Conservation (phyloP, 1,140 invertebrate genomes). For the Temnothorax nylanderi region DNA sequence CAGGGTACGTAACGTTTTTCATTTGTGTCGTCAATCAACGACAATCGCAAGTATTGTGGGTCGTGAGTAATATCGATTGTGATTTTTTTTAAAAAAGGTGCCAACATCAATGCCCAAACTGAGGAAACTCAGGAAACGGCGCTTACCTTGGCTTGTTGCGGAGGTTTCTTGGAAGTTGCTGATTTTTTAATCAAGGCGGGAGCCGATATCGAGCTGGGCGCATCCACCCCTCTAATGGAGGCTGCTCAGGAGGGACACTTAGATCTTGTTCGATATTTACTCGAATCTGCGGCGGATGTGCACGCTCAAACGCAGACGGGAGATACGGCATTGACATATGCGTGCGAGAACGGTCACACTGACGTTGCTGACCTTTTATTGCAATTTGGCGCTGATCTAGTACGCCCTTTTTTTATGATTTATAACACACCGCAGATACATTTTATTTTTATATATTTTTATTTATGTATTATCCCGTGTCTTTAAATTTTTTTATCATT, state of each 20-base stretch:
- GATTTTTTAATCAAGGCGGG: constrained; percentile 98
- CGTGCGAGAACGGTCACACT: constrained; percentile 98
- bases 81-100: constrained; percentile 86
- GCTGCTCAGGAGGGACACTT: constrained; percentile 98
- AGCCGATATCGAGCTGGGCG: constrained; percentile 97
- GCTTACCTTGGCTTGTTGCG: constrained; percentile 98
- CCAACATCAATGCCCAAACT: constrained; percentile 98
- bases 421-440: neutral
- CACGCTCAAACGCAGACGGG: constrained; percentile 97
- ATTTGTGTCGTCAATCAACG: neutral
- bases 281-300: constrained; percentile 95
- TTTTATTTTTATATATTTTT: neutral
- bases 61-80: too few species aligned
- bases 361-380: constrained; percentile 96
- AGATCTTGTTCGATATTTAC: constrained; percentile 95
- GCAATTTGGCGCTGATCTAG: constrained; percentile 95
- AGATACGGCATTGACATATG: constrained; percentile 98
- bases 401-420: constrained; percentile 76
- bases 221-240: constrained; percentile 99
- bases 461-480: neutral
- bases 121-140: constrained; percentile 99
- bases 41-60: too few species aligned
- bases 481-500: neutral
- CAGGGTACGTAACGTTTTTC: constrained; percentile 88
- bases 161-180: constrained; percentile 98